A percentile compares a stretch with the other conserved stretches of the same genome.
Conservation (phyloP, 2,888 invertebrate species). For the Aspidiotus rigidus region DNA sequence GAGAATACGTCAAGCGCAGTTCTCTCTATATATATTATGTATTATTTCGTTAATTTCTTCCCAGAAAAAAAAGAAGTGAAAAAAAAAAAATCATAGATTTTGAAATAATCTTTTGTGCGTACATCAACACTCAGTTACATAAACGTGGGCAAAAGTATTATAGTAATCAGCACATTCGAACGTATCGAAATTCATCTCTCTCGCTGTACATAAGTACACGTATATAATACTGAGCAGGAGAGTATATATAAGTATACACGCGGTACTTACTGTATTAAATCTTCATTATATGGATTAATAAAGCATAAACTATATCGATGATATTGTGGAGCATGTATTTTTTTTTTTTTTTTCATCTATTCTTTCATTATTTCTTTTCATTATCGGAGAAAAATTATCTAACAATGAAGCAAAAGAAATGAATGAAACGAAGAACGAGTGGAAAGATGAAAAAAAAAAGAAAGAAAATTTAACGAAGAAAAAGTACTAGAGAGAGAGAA, state of each 20-base stretch:
- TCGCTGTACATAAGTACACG: background rate
- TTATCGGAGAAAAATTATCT: conserved; percentile 1
- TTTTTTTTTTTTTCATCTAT: background rate
- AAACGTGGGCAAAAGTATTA: background rate
- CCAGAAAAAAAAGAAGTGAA: too few relatives aligned
- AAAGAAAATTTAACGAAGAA: conserved; percentile 2
- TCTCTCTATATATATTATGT: too few relatives aligned
- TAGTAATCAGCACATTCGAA: conserved; percentile 4
- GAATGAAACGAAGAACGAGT: background rate
- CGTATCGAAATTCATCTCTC: conserved; percentile 1
- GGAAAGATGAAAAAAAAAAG: background rate
- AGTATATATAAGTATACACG: background rate
- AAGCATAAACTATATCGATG: conserved; percentile 30
- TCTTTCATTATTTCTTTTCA: background rate
- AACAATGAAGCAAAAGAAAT: background rate
- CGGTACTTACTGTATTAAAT: conserved; percentile 19
- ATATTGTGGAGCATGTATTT: background rate
- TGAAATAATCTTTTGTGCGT: background rate
- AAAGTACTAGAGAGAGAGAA: background rate
- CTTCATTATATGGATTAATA: conserved; percentile 31
- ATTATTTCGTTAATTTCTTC: conserved; percentile 1
- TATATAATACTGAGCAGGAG: background rate
- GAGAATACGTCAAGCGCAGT: too few relatives aligned
- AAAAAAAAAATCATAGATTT: background rate
- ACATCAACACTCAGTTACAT: too few relatives aligned